Conservation (phyloP, 1,140 invertebrate species). For the Branchinecta lindahli region DNA sequence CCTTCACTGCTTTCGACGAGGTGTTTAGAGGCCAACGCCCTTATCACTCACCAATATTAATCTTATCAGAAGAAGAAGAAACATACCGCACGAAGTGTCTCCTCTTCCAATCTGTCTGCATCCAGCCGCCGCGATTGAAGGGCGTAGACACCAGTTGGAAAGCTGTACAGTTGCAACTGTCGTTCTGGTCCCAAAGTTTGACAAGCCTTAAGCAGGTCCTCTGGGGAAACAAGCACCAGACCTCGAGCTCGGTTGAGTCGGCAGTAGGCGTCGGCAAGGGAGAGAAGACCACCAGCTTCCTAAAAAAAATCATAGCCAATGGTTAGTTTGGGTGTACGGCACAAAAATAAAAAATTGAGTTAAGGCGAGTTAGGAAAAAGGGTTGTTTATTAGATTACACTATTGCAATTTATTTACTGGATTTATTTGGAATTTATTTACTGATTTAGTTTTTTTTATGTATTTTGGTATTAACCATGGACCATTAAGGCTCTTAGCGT, state of each 20-base stretch:
- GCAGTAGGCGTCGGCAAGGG: slow-evolving; percentile 89
- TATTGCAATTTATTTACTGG: too few species aligned
- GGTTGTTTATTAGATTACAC: too few species aligned
- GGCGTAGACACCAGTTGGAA: not conserved
- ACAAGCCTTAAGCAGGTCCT: slow-evolving; percentile 86
- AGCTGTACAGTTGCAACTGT: not conserved
- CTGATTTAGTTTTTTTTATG: not conserved
- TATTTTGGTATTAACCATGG: not conserved
- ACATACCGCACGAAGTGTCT: not conserved
- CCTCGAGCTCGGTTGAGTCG: slow-evolving; percentile 79
- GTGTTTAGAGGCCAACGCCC: too few species aligned
- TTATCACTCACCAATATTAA: too few species aligned
- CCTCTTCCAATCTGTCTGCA: not conserved
- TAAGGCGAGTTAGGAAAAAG: too few species aligned
- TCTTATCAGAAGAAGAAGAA: too few species aligned
- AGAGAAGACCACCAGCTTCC: slow-evolving; percentile 91
- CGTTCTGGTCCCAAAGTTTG: slow-evolving; percentile 38
- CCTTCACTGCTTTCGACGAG: too few species aligned
- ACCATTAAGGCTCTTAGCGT: too few species aligned
- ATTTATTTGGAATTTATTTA: slow-evolving; percentile 1
- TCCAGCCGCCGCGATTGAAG: not conserved
- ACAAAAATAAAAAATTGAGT: too few species aligned
- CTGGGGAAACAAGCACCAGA: slow-evolving; percentile 75
- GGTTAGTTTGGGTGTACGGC: too few species aligned
- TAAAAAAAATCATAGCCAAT: slow-evolving; percentile 30